A percentile compares a stretch with the other conserved stretches of the same genome.
Conservation (phyloP, 2,888 invertebrate genomes). For the Cephus nigrinus region DNA sequence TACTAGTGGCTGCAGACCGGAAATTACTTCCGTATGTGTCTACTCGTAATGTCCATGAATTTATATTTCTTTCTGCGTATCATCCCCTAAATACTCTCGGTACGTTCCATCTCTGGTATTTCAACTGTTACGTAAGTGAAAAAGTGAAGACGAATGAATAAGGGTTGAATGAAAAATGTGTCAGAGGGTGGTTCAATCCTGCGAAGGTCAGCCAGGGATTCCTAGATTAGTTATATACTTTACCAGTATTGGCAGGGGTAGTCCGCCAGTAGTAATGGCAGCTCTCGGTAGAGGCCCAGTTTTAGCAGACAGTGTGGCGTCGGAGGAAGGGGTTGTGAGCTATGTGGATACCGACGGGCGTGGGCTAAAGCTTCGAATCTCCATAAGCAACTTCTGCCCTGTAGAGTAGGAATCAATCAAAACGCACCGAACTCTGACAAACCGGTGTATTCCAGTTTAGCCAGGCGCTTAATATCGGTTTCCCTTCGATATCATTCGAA, state of each 20-base stretch:
- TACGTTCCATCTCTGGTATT: not conserved
- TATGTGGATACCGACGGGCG: not conserved
- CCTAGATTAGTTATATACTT: not conserved
- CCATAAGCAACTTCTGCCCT: not conserved
- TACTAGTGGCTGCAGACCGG: not conserved
- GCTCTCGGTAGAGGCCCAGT: conserved; percentile 11
- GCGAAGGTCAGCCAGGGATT: conserved; percentile 2
- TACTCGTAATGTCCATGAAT: not conserved
- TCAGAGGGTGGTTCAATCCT: not conserved
- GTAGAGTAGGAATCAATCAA: not conserved
- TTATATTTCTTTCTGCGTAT: not conserved
- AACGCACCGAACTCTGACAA: not conserved
- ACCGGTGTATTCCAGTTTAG: not conserved
- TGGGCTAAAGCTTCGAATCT: not conserved
- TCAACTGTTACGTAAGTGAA: not conserved
- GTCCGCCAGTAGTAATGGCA: conserved; percentile 22
- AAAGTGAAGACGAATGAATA: not conserved
- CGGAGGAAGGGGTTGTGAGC: conserved; percentile 4
- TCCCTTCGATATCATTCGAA: not conserved
- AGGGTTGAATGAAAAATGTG: not conserved
- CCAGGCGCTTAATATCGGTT: not conserved
- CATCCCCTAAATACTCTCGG: not conserved
- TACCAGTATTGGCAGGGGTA: not conserved
- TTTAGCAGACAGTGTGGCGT: conserved; percentile 39
- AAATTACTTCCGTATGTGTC: not conserved